Conservation (phyloP, 2,888 invertebrate genomes). For the Trichogramma dendrolimi region DNA sequence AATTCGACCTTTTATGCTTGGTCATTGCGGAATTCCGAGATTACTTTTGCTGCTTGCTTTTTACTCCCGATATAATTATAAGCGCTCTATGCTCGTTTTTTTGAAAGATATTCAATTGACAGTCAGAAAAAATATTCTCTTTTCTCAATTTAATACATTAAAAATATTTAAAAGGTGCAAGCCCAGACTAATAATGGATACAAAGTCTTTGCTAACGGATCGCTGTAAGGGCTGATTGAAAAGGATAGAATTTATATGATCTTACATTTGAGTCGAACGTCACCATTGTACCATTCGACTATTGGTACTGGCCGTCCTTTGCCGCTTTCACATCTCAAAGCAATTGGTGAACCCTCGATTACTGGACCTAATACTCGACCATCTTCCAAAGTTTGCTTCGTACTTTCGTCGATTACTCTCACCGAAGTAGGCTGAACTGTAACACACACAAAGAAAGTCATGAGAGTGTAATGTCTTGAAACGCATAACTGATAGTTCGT, state of each 20-base stretch:
- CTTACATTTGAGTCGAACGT: slow-evolving; percentile 44
- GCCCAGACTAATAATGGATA: not conserved
- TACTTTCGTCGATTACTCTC: slow-evolving; percentile 65
- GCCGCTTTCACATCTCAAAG: slow-evolving; percentile 69
- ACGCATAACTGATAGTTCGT: no score
- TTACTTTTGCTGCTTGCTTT: not conserved
- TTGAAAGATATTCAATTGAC: not conserved
- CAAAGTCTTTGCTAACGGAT: not conserved
- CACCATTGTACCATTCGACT: slow-evolving; percentile 79
- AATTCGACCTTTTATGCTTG: not conserved
- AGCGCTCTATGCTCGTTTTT: not conserved
- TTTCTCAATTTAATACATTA: not conserved
- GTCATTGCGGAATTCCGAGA: not conserved
- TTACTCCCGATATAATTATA: not conserved
- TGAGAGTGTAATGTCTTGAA: not conserved
- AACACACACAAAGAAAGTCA: slow-evolving; percentile 47
- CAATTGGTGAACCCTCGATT: slow-evolving; percentile 65
- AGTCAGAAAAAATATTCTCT: not conserved
- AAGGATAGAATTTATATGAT: slow-evolving; percentile 1
- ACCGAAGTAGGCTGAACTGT: slow-evolving; percentile 78
- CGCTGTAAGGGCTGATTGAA: not conserved
- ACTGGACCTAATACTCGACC: slow-evolving; percentile 66
- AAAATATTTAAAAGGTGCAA: not conserved
- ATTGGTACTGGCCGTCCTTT: slow-evolving; percentile 82
- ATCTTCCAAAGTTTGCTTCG: slow-evolving; percentile 58